These are phyloP conservation scores for Tiliqua scincoides DNA, from an alignment of 2,113 vertebrate genomes.

Conservation along the genomic window DNA sequence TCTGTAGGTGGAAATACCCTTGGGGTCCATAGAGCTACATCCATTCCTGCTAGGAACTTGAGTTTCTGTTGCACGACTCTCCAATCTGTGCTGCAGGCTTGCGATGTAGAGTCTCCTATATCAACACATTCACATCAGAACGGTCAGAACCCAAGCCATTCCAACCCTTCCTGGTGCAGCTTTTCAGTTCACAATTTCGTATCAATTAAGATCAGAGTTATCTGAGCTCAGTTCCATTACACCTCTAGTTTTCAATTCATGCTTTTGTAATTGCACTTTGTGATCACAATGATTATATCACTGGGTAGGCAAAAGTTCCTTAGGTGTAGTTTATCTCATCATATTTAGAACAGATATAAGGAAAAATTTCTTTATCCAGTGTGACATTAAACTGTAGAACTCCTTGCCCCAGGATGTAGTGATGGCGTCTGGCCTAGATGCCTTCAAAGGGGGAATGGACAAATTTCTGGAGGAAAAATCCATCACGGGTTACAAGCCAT, in stretches of 20 bases:
- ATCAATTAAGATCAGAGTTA: constrained; percentile 66
- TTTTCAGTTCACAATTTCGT: constrained; percentile 53
- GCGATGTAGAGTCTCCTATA: not conserved
- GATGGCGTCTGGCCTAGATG: no score
- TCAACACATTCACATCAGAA: not conserved
- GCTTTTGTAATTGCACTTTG: constrained; percentile 54
- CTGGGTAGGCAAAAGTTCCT: not conserved
- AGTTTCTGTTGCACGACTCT: not conserved
- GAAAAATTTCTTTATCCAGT: no score
- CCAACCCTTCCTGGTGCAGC: not conserved
- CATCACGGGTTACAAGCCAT: no score
- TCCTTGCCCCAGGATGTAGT: no score
- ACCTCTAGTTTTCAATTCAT: constrained; percentile 55
- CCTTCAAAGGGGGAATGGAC: no score
- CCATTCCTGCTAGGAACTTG: not conserved
- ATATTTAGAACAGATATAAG: no score
- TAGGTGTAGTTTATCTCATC: no score
- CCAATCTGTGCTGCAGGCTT: fast-evolving
- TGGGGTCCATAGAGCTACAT: not conserved
- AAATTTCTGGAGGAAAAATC: no score
- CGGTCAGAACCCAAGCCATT: constrained; percentile 14
- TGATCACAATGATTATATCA: constrained; percentile 51
- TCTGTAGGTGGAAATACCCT: not conserved
- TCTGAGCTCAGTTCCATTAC: constrained; percentile 66
- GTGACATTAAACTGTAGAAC: no score